phyloP scores from a whole-genome alignment of 1,140 invertebrate species.

The Drosophila nasuta region DNA sequence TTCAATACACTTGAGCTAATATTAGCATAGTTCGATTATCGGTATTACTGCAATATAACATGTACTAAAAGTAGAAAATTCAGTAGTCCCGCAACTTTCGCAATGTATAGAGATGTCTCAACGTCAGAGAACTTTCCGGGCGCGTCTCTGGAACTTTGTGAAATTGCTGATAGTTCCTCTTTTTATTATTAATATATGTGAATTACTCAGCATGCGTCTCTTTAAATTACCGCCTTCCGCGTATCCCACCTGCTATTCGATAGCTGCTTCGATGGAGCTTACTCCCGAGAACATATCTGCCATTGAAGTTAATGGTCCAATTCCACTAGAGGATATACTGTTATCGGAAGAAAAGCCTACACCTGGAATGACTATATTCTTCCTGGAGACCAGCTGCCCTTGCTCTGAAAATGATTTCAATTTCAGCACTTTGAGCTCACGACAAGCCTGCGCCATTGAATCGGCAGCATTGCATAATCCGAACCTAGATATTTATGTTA shows the following conservation, averaged over 20 bases:
- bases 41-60: too few relatives aligned
- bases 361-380: constrained; percentile 86
- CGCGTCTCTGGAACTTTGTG: neutral
- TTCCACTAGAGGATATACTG: constrained; percentile 60
- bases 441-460: constrained; percentile 89
- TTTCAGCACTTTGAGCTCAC: constrained; percentile 78
- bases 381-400: constrained; percentile 86
- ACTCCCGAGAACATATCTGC: neutral
- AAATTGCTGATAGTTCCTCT: neutral
- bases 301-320: neutral
- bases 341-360: constrained; percentile 57
- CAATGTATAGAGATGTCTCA: neutral
- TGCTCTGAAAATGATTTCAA: neutral
- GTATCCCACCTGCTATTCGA: neutral
- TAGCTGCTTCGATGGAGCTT: neutral
- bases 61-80: neutral
- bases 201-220: neutral
- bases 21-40: too few relatives aligned
- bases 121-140: neutral
- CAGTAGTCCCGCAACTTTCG: neutral
- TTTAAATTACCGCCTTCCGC: neutral
- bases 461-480: constrained; percentile 88
- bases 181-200: neutral
- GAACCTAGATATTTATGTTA: constrained; percentile 86
- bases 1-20: too few relatives aligned